Conservation (phyloP, 2,113 vertebrate species). For the Psophia crepitans region DNA sequence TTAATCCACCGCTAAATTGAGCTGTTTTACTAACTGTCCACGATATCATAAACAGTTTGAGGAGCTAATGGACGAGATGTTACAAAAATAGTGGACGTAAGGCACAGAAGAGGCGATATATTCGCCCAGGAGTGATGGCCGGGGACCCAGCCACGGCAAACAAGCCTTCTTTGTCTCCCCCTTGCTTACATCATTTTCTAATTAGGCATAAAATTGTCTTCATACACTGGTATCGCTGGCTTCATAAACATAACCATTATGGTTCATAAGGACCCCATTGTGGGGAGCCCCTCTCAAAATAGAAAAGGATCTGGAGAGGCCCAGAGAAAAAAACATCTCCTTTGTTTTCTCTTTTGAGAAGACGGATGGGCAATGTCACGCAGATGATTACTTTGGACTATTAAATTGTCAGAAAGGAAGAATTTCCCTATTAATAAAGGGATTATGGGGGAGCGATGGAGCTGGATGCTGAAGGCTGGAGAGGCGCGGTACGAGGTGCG, state of each 20-base stretch:
- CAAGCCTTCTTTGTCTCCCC: slow-evolving; percentile 68
- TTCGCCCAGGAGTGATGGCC: slow-evolving; percentile 41
- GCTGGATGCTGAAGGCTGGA: slow-evolving; percentile 68
- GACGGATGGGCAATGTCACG: slow-evolving; percentile 92
- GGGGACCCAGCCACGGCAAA: slow-evolving; percentile 26
- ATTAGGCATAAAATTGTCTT: slow-evolving; percentile 85
- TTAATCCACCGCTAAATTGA: slow-evolving; percentile 82
- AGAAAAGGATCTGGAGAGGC: slow-evolving; percentile 76
- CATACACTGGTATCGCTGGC: slow-evolving; percentile 86
- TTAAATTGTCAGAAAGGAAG: slow-evolving; percentile 93
- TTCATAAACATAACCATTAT: slow-evolving; percentile 94
- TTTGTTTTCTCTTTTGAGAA: slow-evolving; percentile 86
- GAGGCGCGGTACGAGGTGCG: not conserved
- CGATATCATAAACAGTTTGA: slow-evolving; percentile 75
- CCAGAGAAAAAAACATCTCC: slow-evolving; percentile 76
- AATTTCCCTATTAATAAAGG: slow-evolving; percentile 82
- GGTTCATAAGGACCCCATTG: slow-evolving; percentile 90
- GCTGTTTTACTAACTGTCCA: slow-evolving; percentile 82
- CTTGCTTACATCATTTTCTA: slow-evolving; percentile 81
- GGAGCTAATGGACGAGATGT: slow-evolving; percentile 54
- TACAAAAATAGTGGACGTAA: slow-evolving; percentile 64
- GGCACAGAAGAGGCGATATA: slow-evolving; percentile 38
- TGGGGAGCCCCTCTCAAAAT: slow-evolving; percentile 84
- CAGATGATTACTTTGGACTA: slow-evolving; percentile 92
- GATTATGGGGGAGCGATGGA: slow-evolving; percentile 80